Evolutionary conservation across 2,888 invertebrate species (phyloP).

Genomic region (Polietes domitor): DNA sequence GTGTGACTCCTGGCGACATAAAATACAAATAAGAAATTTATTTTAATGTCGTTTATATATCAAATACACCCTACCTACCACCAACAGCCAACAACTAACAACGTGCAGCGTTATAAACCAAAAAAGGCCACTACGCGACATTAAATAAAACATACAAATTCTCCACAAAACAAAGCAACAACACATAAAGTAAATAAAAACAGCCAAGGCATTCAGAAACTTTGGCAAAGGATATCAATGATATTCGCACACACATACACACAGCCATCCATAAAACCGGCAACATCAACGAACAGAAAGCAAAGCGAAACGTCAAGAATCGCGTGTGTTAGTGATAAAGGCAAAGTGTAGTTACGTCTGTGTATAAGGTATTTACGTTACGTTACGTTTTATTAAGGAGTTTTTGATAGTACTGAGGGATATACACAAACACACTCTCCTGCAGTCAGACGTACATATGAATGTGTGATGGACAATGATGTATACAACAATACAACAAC

Average conservation of each 20-base stretch:
- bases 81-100: slow-evolving; percentile 12
- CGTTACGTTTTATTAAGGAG: background rate
- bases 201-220: slow-evolving; percentile 33
- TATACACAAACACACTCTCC: background rate
- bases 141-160: background rate
- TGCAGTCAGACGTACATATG: slow-evolving; percentile 25
- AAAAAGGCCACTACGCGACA: slow-evolving; percentile 37
- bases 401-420: background rate
- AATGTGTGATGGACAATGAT: slow-evolving; percentile 20
- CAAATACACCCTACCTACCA: slow-evolving; percentile 52
- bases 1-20: slow-evolving; percentile 60
- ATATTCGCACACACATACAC: background rate
- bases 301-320: slow-evolving; percentile 1
- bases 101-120: slow-evolving; percentile 47
- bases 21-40: slow-evolving; percentile 69
- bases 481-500: slow-evolving; percentile 28
- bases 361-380: background rate
- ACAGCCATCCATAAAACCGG: background rate
- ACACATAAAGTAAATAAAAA: slow-evolving; percentile 3
- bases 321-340: background rate
- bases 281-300: background rate
- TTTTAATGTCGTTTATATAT: slow-evolving; percentile 69
- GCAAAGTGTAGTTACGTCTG: background rate
- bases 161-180: slow-evolving; percentile 10
- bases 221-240: background rate